Evolutionary conservation across 2,888 invertebrate species (phyloP), one percentile per base, ranked within the genome.

Genomic region (Agonopterix arenella): DNA sequence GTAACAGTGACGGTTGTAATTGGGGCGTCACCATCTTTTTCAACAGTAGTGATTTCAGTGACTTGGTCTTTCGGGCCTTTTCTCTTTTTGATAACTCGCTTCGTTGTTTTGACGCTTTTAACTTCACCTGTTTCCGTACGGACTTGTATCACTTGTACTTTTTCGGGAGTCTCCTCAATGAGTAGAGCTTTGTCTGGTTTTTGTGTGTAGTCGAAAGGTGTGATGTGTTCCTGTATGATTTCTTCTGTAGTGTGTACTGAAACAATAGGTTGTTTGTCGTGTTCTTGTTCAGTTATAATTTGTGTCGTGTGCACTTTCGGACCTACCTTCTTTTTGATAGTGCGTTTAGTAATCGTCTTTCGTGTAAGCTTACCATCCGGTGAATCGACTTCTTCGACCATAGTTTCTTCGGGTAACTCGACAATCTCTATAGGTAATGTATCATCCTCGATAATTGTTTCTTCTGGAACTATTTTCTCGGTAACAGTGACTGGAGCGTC

Each of bases 311-410:
- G 56, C 41, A 76, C 50, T 57, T 66, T 57, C 5, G 68, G 52
- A 53, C 71, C 71, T 44, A 53, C 56, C 41, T 67, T 68, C 53
- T 68, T 71, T 52, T 70, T 73, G 10, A 75, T 66, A 0, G 58
- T 59, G 3, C 73, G 52, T 51, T 66, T 70, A 46, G 66, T 68
- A 7, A 63, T 55, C 2, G 59, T 76, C 52, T 60, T 70, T 49
- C 59, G 62, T 8, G 51, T 55, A 2, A 53, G 59, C 64, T 62
- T 66, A 58, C 66, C 64, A 16, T 65, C 64, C 0, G 59, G 57
- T 7, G 59, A 49, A 5, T 75, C 65, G 0, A 75, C 60, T 52
- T 88, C 85, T 53, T 83, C 76, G 4, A 73, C 57, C 0, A 62
- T 55, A 0, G 73, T 68, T 18, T 64, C 60, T 44, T 68, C 70